A percentile compares a stretch with the other conserved stretches of the same genome.
phyloP scores from a whole-genome alignment of 2,888 invertebrate genomes.

The Thereva nobilitata region DNA sequence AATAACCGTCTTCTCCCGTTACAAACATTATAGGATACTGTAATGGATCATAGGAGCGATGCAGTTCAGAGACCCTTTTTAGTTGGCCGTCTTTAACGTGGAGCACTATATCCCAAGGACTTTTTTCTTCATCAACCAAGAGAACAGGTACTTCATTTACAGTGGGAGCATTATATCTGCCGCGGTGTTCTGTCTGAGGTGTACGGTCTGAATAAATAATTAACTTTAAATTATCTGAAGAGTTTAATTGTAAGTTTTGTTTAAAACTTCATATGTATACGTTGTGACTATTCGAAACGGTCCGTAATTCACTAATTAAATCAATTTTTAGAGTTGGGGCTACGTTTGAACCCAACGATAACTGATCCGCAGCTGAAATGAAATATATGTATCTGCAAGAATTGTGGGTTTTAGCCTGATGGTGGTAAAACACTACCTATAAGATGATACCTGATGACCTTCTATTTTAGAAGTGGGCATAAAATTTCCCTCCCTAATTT shows the following conservation, averaged over 20 bases:
- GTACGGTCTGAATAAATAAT: constrained; percentile 47
- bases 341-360: not conserved
- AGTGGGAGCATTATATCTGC: constrained; percentile 46
- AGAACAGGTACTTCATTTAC: constrained; percentile 45
- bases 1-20: constrained; percentile 45
- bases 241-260: constrained; percentile 44
- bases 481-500: not conserved
- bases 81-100: constrained; percentile 39
- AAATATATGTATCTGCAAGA: constrained; percentile 47
- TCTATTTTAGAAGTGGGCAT: constrained; percentile 14
- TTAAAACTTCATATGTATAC: constrained; percentile 41
- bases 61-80: constrained; percentile 44
- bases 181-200: constrained; percentile 45
- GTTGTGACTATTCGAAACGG: not conserved
- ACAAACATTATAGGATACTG: constrained; percentile 49
- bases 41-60: constrained; percentile 50
- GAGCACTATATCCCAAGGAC: constrained; percentile 46
- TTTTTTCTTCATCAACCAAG: constrained; percentile 44
- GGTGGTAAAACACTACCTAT: constrained; percentile 39
- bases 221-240: constrained; percentile 44
- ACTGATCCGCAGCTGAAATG: constrained; percentile 40
- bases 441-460: constrained; percentile 42
- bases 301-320: not conserved
- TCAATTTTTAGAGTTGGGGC: not conserved
- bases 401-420: constrained; percentile 40